A percentile compares a stretch with the other conserved stretches of the same genome.
Evolutionary conservation across 2,888 invertebrate species (phyloP).

Genomic region (Alitta virens): DNA sequence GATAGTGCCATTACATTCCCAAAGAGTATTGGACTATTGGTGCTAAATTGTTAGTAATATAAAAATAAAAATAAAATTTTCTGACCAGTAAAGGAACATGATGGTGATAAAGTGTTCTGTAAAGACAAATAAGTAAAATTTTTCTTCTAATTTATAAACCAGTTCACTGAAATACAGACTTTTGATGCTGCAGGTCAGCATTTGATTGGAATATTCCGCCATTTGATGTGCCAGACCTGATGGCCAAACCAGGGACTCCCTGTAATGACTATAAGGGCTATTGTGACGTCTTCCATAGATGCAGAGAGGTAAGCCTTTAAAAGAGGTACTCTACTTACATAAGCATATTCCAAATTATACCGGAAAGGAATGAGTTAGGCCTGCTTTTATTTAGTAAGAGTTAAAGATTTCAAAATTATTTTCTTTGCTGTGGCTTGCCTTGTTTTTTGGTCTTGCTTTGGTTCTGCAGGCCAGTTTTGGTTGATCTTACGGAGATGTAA

Average conservation of each 20-base stretch:
- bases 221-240: constrained; percentile 89
- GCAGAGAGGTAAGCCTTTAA: constrained; percentile 81
- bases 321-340: background rate
- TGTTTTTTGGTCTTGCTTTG: too few species aligned
- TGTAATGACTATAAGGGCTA: constrained; percentile 97
- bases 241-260: constrained; percentile 90
- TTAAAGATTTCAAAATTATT: background rate
- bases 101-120: too few species aligned
- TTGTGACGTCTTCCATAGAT: constrained; percentile 97
- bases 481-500: too few species aligned
- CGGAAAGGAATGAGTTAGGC: background rate
- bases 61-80: too few species aligned
- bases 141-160: too few species aligned
- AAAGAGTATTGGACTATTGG: too few species aligned
- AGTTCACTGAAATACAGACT: too few species aligned
- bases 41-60: too few species aligned
- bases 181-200: constrained; percentile 66
- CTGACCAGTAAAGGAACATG: too few species aligned
- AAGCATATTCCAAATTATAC: background rate
- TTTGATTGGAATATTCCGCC: constrained; percentile 85
- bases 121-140: too few species aligned
- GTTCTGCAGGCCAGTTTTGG: too few species aligned
- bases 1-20: too few species aligned
- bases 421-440: background rate
- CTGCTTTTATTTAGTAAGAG: background rate